Percentiles rank a stretch among this genome's conserved stretches.
Evolutionary conservation across 2,888 invertebrate genomes (phyloP).

Genomic region (Leptarthrus brevirostris): DNA sequence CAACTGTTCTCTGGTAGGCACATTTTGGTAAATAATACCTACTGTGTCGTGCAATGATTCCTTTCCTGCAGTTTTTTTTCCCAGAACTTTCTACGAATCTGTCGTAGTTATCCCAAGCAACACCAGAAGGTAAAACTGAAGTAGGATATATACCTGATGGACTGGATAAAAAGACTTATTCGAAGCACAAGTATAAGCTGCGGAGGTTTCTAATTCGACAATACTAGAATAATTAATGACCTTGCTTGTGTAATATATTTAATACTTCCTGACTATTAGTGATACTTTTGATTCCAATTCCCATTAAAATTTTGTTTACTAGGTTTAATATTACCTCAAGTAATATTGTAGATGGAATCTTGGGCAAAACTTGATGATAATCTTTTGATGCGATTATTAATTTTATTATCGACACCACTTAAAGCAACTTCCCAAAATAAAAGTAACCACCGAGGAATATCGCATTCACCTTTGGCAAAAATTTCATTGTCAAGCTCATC

Average conservation of each 20-base stretch:
- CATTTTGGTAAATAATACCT: constrained; percentile 20
- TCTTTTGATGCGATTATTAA: not conserved
- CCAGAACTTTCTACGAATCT: not conserved
- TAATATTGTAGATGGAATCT: constrained; percentile 1
- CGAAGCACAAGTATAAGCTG: not conserved
- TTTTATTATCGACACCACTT: not conserved
- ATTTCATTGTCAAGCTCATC: not conserved
- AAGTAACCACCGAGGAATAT: not conserved
- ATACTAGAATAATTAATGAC: constrained; percentile 4
- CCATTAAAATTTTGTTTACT: not conserved
- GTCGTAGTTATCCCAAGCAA: constrained; percentile 30
- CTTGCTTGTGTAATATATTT: constrained; percentile 18
- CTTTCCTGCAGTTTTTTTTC: too few relatives aligned
- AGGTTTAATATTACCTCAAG: not conserved
- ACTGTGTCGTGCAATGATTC: constrained; percentile 32
- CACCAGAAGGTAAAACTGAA: not conserved
- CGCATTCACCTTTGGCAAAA: not conserved
- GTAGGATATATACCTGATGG: not conserved
- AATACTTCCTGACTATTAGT: constrained; percentile 6
- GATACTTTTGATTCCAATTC: not conserved
- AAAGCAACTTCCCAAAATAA: not conserved
- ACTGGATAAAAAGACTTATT: not conserved
- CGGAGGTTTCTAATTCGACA: constrained; percentile 11
- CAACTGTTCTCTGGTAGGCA: not conserved
- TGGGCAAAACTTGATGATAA: not conserved